A percentile compares a stretch with the other conserved stretches of the same genome.
These are phyloP conservation scores for Marmota flaviventris DNA, from an alignment of 2,113 vertebrate species.

Conservation along the genomic window DNA sequence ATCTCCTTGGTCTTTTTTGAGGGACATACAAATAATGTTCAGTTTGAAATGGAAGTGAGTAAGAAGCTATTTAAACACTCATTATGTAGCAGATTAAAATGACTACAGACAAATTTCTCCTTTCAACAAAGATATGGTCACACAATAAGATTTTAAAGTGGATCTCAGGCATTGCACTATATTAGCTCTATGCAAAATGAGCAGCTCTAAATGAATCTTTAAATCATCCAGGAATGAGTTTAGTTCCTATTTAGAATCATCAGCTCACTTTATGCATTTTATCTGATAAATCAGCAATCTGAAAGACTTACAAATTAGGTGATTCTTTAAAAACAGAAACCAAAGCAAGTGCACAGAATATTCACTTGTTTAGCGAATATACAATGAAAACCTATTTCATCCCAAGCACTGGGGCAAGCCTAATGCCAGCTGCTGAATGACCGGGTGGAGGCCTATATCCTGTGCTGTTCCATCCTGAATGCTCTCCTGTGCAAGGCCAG, in stretches of 20 bases:
- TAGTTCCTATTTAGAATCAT: conserved; percentile 1
- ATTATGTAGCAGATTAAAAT: conserved; percentile 50
- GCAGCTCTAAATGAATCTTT: conserved; percentile 11
- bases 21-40: conserved; percentile 4
- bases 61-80: background rate
- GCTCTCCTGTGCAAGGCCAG: background rate
- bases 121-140: conserved; percentile 26
- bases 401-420: background rate
- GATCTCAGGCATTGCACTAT: background rate
- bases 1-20: background rate
- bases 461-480: background rate
- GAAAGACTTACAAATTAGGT: conserved; percentile 11
- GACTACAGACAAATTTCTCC: conserved; percentile 22
- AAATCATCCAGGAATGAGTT: conserved; percentile 5
- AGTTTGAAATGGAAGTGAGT: conserved; percentile 42
- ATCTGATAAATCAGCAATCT: conserved; percentile 21
- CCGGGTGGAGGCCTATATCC: accelerated
- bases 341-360: background rate
- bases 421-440: background rate
- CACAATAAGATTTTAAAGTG: conserved; percentile 19
- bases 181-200: conserved; percentile 45
- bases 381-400: background rate
- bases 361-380: background rate
- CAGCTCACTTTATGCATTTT: background rate
- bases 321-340: background rate